A percentile compares a stretch with the other conserved stretches of the same genome.
phyloP scores from a whole-genome alignment of 1,140 invertebrate species.

The Drosophila lacteicornis region DNA sequence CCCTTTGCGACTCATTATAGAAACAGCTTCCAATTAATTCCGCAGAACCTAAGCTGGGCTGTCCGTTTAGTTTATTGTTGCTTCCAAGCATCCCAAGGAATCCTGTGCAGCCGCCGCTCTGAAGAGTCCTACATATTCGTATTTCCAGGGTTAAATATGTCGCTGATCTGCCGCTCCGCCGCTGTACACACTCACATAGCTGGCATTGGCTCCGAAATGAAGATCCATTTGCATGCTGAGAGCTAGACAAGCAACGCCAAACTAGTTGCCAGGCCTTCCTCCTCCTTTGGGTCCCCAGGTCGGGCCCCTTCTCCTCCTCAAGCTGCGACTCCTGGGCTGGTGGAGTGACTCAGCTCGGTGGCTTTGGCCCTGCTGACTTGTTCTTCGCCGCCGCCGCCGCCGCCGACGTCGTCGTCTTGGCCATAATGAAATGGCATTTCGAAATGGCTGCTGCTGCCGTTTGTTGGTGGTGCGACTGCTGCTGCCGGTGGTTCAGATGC shows the following conservation, averaged over 20 bases:
- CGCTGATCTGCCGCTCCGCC: slow-evolving; percentile 15
- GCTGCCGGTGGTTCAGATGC: slow-evolving; percentile 24
- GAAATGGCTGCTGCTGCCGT: slow-evolving; percentile 70
- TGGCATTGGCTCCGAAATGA: slow-evolving; percentile 20
- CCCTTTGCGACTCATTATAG: slow-evolving; percentile 24
- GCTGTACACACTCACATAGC: slow-evolving; percentile 14
- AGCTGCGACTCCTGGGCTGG: slow-evolving; percentile 25
- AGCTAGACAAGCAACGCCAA: slow-evolving; percentile 63
- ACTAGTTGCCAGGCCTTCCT: slow-evolving; percentile 68
- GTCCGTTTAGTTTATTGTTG: slow-evolving; percentile 36
- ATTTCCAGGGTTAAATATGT: slow-evolving; percentile 56
- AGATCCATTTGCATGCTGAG: slow-evolving; percentile 74
- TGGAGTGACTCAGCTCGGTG: slow-evolving; percentile 68
- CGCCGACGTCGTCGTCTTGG: slow-evolving; percentile 19
- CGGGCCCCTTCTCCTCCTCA: slow-evolving; percentile 4
- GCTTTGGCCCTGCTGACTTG: slow-evolving; percentile 28
- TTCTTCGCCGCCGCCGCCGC: slow-evolving; percentile 24
- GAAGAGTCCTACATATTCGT: slow-evolving; percentile 29
- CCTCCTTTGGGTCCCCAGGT: not conserved
- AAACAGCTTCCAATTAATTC: slow-evolving; percentile 41
- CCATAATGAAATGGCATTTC: slow-evolving; percentile 81
- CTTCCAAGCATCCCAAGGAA: slow-evolving; percentile 8
- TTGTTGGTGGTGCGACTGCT: slow-evolving; percentile 11
- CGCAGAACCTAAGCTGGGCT: slow-evolving; percentile 16
- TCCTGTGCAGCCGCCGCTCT: slow-evolving; percentile 16